A percentile compares a stretch with the other conserved stretches of the same genome.
phyloP scores from a whole-genome alignment of 2,113 vertebrate genomes.

The Podilymbus podiceps region DNA sequence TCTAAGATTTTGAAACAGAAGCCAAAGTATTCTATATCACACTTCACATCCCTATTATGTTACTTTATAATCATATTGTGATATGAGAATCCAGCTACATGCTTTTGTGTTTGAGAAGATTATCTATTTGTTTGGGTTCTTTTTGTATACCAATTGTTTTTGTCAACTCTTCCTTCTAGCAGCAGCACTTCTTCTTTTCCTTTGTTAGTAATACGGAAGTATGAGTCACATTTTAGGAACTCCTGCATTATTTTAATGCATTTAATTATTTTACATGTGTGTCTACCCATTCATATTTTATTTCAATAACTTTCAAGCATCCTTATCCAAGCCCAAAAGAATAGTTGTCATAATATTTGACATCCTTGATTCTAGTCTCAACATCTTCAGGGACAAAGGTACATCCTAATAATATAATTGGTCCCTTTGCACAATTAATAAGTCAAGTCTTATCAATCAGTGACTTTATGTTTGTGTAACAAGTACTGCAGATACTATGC shows the following conservation, averaged over 20 bases:
- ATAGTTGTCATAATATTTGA: constrained; percentile 48
- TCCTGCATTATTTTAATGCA: neutral
- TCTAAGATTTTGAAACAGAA: neutral
- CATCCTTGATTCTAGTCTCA: constrained; percentile 13
- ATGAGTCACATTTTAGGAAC: constrained; percentile 5
- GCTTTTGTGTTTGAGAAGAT: neutral
- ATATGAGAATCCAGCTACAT: neutral
- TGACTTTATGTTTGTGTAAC: neutral
- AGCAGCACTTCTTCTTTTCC: neutral
- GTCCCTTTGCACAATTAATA: constrained; percentile 52
- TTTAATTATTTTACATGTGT: neutral
- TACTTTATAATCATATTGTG: neutral
- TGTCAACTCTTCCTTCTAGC: neutral
- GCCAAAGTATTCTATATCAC: neutral
- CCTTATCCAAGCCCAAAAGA: constrained; percentile 23
- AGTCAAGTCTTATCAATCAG: constrained; percentile 47
- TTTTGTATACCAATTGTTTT: neutral
- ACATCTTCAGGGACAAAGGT: constrained; percentile 15
- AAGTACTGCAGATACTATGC: neutral
- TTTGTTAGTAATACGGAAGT: neutral
- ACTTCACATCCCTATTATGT: neutral
- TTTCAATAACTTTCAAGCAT: constrained; percentile 33
- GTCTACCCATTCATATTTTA: constrained; percentile 26
- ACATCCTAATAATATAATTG: constrained; percentile 51
- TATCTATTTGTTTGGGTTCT: neutral